Conservation (phyloP, 2,113 vertebrate species). For the Prietella phreatophila region DNA sequence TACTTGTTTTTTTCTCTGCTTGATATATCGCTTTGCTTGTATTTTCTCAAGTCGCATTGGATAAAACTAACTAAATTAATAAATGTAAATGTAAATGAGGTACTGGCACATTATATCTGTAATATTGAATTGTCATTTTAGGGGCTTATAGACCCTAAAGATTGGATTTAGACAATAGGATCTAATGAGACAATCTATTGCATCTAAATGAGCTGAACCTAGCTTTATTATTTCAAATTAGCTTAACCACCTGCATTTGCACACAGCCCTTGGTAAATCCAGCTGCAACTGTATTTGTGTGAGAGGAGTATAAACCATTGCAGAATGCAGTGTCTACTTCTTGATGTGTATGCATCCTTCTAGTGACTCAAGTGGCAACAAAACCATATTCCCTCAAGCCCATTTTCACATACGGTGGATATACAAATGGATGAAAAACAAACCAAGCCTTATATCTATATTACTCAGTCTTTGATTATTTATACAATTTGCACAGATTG, state of each 20-base stretch:
- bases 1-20: no score
- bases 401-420: conserved; percentile 6
- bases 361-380: conserved; percentile 5
- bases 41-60: no score
- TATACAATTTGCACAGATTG: conserved; percentile 42
- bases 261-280: not conserved
- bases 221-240: not conserved
- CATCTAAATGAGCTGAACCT: not conserved
- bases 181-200: not conserved
- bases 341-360: not conserved
- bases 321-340: not conserved
- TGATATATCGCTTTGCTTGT: no score
- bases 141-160: not conserved
- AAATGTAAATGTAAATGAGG: no score
- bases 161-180: not conserved
- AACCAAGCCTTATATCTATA: conserved; percentile 49
- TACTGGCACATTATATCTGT: not conserved
- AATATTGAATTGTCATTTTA: not conserved
- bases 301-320: not conserved
- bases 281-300: not conserved
- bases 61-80: no score
- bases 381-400: conserved; percentile 3
- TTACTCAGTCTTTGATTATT: conserved; percentile 41
- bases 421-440: conserved; percentile 37
- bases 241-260: not conserved